Percentiles rank a stretch among this genome's conserved stretches.
Evolutionary conservation across 2,888 invertebrate species (phyloP).

Genomic region (Eupithecia pulchellata): DNA sequence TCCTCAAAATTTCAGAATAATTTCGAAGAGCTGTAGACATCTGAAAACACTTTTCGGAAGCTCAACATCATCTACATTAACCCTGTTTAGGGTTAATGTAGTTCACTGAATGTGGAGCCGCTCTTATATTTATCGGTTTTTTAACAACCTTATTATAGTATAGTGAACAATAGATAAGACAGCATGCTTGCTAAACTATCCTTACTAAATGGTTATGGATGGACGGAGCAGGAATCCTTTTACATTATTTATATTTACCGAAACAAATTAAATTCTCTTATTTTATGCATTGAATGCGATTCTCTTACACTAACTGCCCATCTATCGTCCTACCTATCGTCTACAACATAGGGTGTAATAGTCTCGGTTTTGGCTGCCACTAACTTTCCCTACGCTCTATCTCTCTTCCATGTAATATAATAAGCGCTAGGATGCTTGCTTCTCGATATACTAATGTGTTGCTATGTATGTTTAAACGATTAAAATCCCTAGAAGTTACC

Average conservation of each 20-base stretch:
- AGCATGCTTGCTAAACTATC: not conserved
- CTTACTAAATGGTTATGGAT: not conserved
- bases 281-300: slow-evolving; percentile 35
- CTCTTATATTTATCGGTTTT: not conserved
- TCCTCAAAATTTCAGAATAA: not conserved
- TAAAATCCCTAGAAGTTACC: slow-evolving; percentile 36
- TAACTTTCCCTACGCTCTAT: slow-evolving; percentile 44
- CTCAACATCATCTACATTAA: no score
- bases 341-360: slow-evolving; percentile 37
- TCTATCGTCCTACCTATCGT: slow-evolving; percentile 40
- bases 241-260: not conserved
- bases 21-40: not conserved
- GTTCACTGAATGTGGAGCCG: not conserved
- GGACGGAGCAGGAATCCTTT: slow-evolving; percentile 5
- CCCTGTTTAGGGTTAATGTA: no score
- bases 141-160: not conserved
- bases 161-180: not conserved
- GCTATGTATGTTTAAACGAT: slow-evolving; percentile 30
- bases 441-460: slow-evolving; percentile 36
- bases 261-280: slow-evolving; percentile 9
- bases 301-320: slow-evolving; percentile 39
- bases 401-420: slow-evolving; percentile 42
- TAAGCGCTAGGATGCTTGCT: slow-evolving; percentile 41
- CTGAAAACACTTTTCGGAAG: no score
- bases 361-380: slow-evolving; percentile 55